These are phyloP conservation scores for Copsychus sechellarum DNA, from an alignment of 2,113 vertebrate species.

Conservation along the genomic window DNA sequence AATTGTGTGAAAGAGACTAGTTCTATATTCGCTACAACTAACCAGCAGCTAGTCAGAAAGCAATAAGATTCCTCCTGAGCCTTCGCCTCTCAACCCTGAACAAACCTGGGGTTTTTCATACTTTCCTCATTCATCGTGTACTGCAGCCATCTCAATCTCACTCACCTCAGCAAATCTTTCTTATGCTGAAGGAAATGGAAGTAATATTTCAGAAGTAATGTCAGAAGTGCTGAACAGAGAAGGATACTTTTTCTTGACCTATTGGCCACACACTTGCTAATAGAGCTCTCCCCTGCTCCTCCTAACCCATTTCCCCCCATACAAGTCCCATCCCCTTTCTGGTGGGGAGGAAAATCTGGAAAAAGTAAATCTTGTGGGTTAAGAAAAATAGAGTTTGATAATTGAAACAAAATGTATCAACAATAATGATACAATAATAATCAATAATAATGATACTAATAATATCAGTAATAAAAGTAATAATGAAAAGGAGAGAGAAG, in stretches of 20 bases:
- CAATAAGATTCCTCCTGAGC: background rate
- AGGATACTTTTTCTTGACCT: background rate
- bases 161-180: background rate
- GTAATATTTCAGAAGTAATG: background rate
- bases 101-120: background rate
- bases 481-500: background rate
- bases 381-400: background rate
- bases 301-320: too few species aligned
- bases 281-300: background rate
- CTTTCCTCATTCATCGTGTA: accelerated
- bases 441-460: too few species aligned
- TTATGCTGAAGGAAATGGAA: background rate
- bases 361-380: background rate
- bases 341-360: background rate
- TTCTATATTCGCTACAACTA: background rate
- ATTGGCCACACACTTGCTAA: background rate
- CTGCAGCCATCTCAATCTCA: background rate
- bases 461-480: background rate
- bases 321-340: too few species aligned
- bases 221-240: background rate
- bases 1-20: background rate
- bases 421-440: background rate
- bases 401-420: background rate
- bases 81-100: background rate
- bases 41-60: background rate